Base-by-base conservation (phyloP, 2,888 invertebrate species). In the Erebia epiphron region DNA sequence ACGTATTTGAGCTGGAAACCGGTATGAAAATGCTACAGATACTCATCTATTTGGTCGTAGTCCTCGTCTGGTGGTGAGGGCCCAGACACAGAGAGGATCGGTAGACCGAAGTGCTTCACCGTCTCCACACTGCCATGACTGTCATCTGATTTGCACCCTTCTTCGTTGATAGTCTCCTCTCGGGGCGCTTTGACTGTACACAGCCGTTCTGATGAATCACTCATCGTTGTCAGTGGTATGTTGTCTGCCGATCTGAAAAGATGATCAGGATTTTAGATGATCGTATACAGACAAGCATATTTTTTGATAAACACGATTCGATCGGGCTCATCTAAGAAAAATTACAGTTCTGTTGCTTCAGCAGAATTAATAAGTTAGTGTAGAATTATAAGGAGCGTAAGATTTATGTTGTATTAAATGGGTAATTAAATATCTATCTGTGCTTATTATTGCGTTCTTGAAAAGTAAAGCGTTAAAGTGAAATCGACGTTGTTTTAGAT, bases 41-140 rank as follows among this genome's bases (percentile, higher is more conserved):
- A 95, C 84, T 95, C 95, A 81, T 95, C 95, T 82, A 94, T 94
- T 82, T 93, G 93, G 73, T 94, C 93, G 68, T 94, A 94, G 79
- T 95, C 96, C 78, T 96, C 96, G 78, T 96, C 96, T 14, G 96
- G 96, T 49, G 96, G 96, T 18, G 96, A 96, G 0, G 96, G 96
- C n/a, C 96, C 96, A 13, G 97, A 97, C 43, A 97, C 95, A 35
- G 97, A 97, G 8, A 97, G 94, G 79, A 96, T 96, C 63, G 97
- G 97, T 79, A 97, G 90, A 54, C 96, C 96, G 75, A 96, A 96
- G 79, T 95, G 95, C 77, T 91, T 92, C 67, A 95, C 94, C 56
- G 95, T 93, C 72, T 93, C 92, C 1, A 92, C 87, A 76, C 92
- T 92, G 68, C 91, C 87, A 2, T 9, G 10, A 67, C 91, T 92